Evolutionary conservation across 2,113 vertebrate species (phyloP).

Genomic region (Daboia siamensis): DNA sequence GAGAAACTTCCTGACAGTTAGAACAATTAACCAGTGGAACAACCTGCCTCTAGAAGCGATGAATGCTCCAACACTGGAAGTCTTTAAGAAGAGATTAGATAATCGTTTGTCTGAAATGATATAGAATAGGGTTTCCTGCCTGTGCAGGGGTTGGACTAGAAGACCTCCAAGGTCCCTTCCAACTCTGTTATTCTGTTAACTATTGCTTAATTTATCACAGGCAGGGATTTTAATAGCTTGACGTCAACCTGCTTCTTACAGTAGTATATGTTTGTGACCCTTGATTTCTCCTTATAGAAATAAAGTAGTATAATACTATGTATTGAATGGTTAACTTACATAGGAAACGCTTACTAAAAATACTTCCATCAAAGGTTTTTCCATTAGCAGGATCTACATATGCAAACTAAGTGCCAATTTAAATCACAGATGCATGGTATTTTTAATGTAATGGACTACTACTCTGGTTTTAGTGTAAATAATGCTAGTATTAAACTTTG

Average conservation of each 20-base stretch:
- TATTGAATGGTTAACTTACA: background rate
- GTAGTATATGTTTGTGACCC: constrained; percentile 37
- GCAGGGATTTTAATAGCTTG: background rate
- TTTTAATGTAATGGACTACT: background rate
- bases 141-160: no score
- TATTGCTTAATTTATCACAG: background rate
- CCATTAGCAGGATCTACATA: background rate
- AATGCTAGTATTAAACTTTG: background rate
- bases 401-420: background rate
- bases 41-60: no score
- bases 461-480: background rate
- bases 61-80: no score
- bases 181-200: background rate
- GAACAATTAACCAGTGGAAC: no score
- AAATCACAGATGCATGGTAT: background rate
- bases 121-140: no score
- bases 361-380: background rate
- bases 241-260: constrained; percentile 45
- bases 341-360: background rate
- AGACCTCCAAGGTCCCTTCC: no score
- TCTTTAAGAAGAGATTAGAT: no score
- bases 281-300: constrained; percentile 59
- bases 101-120: no score
- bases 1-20: no score
- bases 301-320: constrained; percentile 38